These are phyloP conservation scores for Pterocles burchelli DNA, from an alignment of 2,113 vertebrate species.

Conservation along the genomic window DNA sequence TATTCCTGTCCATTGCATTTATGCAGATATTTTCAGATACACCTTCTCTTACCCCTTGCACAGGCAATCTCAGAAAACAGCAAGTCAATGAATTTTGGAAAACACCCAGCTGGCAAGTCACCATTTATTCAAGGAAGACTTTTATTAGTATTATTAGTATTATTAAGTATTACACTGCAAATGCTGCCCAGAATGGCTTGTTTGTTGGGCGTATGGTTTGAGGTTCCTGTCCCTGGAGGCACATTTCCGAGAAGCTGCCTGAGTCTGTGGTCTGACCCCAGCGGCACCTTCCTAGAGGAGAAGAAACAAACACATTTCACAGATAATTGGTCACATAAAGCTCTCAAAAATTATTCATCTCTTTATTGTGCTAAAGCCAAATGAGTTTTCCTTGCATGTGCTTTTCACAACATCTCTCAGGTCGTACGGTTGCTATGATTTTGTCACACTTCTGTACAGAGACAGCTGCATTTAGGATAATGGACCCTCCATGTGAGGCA, in stretches of 20 bases:
- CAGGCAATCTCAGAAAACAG: background rate
- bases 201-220: background rate
- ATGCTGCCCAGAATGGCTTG: conserved; percentile 15
- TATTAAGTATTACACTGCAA: background rate
- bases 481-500: background rate
- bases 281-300: background rate
- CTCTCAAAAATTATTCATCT: background rate
- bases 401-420: background rate
- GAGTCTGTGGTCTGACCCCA: conserved; percentile 41
- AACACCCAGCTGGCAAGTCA: conserved; percentile 20
- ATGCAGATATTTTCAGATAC: background rate
- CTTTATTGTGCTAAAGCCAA: background rate
- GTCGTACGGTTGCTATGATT: background rate
- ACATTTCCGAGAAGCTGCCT: conserved; percentile 43
- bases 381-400: conserved; percentile 1
- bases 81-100: background rate
- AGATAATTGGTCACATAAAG: background rate
- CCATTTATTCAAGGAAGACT: conserved; percentile 25
- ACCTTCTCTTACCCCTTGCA: background rate
- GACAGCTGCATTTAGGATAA: background rate
- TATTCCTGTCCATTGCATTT: background rate
- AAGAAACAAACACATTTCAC: background rate
- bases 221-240: conserved; percentile 3
- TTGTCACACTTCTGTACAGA: background rate
- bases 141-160: conserved; percentile 41